Conservation (phyloP, 64 coral and sea anemone species). For the Astreopora myriophthalma region DNA sequence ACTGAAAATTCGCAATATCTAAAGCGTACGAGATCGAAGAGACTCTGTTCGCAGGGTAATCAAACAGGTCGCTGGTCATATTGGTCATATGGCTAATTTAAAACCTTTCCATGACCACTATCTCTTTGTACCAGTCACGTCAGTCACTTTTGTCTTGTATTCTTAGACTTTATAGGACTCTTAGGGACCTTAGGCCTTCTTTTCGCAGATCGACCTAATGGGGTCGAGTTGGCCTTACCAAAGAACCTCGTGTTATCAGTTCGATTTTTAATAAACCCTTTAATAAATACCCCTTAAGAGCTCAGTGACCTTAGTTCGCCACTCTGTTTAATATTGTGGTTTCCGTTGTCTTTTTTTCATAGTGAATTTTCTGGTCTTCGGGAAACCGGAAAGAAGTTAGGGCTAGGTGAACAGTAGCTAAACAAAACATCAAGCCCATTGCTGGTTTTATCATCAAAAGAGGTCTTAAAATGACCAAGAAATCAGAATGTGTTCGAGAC, state of each 20-base stretch:
- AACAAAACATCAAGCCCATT: conserved; percentile 10
- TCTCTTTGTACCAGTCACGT: conserved; percentile 12
- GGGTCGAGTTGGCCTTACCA: background rate
- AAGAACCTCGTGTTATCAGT: background rate
- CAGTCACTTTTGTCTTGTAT: too few species aligned
- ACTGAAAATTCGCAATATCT: conserved; percentile 7
- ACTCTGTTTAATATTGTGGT: conserved; percentile 23
- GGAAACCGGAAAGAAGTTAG: conserved; percentile 62
- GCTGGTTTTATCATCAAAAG: conserved; percentile 7
- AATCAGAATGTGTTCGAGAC: background rate
- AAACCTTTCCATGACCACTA: conserved; percentile 2
- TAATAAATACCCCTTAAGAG: too few species aligned
- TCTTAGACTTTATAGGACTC: background rate
- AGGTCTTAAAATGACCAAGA: background rate
- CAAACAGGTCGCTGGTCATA: background rate
- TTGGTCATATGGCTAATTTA: conserved; percentile 5
- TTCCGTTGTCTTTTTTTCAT: conserved; percentile 15
- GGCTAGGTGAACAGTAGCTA: conserved; percentile 18
- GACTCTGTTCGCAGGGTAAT: background rate
- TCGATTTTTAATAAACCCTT: background rate
- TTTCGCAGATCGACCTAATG: background rate
- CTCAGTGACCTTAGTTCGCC: too few species aligned
- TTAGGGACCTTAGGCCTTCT: background rate
- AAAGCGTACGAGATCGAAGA: background rate
- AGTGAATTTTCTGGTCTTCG: conserved; percentile 57